Conservation (phyloP, 2,888 invertebrate genomes). For the Parnassius glacialis region DNA sequence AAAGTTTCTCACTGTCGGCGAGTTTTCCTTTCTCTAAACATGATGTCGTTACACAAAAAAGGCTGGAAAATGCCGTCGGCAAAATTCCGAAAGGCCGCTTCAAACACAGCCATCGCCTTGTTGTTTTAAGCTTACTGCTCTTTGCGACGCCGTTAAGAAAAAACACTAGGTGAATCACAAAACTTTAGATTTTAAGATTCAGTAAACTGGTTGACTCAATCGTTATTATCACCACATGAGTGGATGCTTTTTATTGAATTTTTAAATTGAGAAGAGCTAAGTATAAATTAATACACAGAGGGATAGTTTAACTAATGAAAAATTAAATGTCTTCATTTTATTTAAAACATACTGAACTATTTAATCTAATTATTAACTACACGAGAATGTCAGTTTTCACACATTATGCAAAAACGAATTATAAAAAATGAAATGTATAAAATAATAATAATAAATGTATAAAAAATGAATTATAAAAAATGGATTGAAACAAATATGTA, state of each 20-base stretch:
- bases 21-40: constrained; percentile 78
- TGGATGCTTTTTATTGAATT: constrained; percentile 15
- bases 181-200: constrained; percentile 36
- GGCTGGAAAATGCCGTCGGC: constrained; percentile 75
- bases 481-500: too few species aligned
- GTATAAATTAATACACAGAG: not conserved
- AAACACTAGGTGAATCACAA: constrained; percentile 58
- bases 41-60: constrained; percentile 77
- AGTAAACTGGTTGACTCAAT: constrained; percentile 19
- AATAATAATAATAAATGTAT: too few species aligned
- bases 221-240: constrained; percentile 18
- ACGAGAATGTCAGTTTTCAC: too few species aligned
- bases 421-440: too few species aligned
- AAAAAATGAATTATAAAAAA: too few species aligned
- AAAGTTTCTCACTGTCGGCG: constrained; percentile 76
- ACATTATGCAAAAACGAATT: too few species aligned
- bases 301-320: not conserved
- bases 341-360: too few species aligned
- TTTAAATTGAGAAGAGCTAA: constrained; percentile 3
- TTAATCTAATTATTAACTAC: too few species aligned
- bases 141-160: constrained; percentile 64
- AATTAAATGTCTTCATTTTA: not conserved
- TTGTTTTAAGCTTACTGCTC: constrained; percentile 65
- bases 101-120: constrained; percentile 47
- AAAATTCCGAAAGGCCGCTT: constrained; percentile 58